phyloP scores from a whole-genome alignment of 1,140 invertebrate genomes.

The Eupristina koningsbergeri region DNA sequence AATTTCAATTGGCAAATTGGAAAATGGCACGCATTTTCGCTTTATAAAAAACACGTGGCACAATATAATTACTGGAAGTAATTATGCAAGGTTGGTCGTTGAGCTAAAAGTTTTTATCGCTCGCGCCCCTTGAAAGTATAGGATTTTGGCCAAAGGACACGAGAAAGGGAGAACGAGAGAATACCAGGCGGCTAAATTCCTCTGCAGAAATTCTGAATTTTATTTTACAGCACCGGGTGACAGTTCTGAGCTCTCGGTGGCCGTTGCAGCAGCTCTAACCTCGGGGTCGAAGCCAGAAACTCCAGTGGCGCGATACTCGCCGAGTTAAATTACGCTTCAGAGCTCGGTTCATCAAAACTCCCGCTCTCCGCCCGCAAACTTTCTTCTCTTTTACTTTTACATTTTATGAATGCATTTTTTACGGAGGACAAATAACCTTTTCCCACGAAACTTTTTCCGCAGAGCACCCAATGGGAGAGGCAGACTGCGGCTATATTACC shows the following conservation, averaged over 20 bases:
- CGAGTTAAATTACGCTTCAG: slow-evolving; percentile 9
- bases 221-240: background rate
- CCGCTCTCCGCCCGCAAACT: background rate
- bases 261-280: no score
- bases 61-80: background rate
- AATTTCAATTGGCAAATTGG: no score
- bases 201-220: background rate
- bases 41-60: background rate
- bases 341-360: slow-evolving; percentile 18
- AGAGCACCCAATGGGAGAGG: background rate
- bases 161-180: no score
- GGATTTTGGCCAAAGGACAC: background rate
- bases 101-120: background rate
- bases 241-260: background rate
- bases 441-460: background rate
- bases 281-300: background rate
- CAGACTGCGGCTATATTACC: background rate
- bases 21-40: no score
- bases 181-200: background rate
- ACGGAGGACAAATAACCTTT: background rate
- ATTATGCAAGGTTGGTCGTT: background rate
- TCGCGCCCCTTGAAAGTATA: background rate
- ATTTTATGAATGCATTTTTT: slow-evolving; percentile 10
- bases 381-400: background rate
- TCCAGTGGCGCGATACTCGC: background rate